Evolutionary conservation across 2,888 invertebrate species (phyloP).

Genomic region (Sacculina carcini): DNA sequence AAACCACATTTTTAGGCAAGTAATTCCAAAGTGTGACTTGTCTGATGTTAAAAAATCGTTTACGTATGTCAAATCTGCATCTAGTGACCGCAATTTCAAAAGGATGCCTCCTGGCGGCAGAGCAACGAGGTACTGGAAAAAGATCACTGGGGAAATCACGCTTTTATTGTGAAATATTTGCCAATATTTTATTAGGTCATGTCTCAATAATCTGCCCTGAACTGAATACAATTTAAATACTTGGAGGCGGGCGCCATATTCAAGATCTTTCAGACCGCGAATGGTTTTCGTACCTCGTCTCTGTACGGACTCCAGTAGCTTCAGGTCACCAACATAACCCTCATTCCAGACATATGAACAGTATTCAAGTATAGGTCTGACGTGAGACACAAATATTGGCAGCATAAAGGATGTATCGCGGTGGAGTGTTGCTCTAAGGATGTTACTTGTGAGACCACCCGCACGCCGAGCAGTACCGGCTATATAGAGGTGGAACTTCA

Average conservation of each 20-base stretch:
- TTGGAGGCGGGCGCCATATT: background rate
- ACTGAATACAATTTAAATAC: background rate
- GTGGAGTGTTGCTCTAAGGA: background rate
- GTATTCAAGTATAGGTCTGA: background rate
- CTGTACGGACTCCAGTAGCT: background rate
- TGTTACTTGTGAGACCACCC: constrained; percentile 1
- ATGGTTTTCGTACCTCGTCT: background rate
- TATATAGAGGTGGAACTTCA: background rate
- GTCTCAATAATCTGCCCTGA: too few species aligned
- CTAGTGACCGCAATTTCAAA: too few species aligned
- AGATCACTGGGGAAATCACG: too few species aligned
- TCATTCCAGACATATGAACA: constrained; percentile 1
- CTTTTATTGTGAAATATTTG: too few species aligned
- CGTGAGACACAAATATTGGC: background rate
- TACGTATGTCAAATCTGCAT: too few species aligned
- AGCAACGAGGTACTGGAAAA: too few species aligned
- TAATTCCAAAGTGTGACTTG: too few species aligned
- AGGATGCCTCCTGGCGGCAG: too few species aligned
- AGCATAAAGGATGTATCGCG: background rate
- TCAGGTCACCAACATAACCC: background rate
- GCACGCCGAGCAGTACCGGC: background rate
- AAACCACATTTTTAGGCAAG: too few species aligned
- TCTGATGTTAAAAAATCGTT: too few species aligned
- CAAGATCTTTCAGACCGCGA: background rate
- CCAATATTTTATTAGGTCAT: too few species aligned